Evolutionary conservation across 2,113 vertebrate species (phyloP), one percentile per base, ranked within the genome.

Genomic region (Lichenostomus cassidix): DNA sequence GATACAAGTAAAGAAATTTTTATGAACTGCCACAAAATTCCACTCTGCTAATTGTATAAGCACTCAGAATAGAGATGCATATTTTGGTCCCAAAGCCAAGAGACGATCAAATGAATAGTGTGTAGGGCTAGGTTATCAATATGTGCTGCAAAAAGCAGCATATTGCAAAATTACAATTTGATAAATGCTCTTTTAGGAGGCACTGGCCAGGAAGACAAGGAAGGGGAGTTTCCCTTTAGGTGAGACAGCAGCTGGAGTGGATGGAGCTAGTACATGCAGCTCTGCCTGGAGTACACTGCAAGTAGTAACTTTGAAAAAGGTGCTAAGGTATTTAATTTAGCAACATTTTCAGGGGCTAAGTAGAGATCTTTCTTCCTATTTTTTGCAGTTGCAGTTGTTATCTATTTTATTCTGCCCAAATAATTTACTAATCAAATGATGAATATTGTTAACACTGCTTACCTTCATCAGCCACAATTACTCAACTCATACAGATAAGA

Each of bases 41-140:
- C 17, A 16, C 69, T 42, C 29, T 47, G 17, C 13, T 69, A 53
- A 42, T 49, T 39, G 9, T 58, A 12, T 47, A 60, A 71, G 7
- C 11, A 42, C 13, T 46, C 44, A 64, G 52, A 87, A 81, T 20
- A 73, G 10, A 81, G 27, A 29, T 47, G 7, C 21, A 42, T 15
- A 52, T 16, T 47, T 60, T 87, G 18, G 5, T 77, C 35, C 21
- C 35, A 87, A 80, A 81, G 37, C 15, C 56, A 35, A 28, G 35
- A 83, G 24, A 47, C 46, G 7, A 50, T 47, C 7, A 67, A 56
- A 47, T 46, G 25, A 55, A 4, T 14, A 3, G 4, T 39, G 25
- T 10, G 2, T 23, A 56, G 15, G 31, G 8, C 5, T 33, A 62
- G 1, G 4, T 17, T 50, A 6, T n/a, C n/a, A n/a, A n/a, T 17